Conservation (phyloP, 2,888 invertebrate genomes). For the Coremacera marginata region DNA sequence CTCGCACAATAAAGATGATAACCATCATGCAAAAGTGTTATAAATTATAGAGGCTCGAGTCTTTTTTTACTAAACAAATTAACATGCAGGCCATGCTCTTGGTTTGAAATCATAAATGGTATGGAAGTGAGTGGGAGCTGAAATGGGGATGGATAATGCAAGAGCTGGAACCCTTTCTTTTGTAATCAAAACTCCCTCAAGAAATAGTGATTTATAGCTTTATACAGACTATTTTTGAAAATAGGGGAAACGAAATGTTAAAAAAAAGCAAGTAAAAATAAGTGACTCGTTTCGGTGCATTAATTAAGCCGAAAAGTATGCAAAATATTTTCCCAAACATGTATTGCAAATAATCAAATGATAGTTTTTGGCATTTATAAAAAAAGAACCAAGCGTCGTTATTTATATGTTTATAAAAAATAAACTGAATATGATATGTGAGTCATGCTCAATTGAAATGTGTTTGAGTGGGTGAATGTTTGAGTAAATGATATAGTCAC, state of each 20-base stretch:
- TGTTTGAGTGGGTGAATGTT: neutral
- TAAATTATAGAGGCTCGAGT: neutral
- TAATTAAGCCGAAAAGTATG: neutral
- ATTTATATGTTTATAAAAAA: neutral
- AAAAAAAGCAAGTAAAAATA: too few relatives aligned
- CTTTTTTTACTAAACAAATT: neutral
- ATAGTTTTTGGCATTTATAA: neutral
- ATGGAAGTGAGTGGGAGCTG: too few relatives aligned
- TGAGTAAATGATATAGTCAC: constrained; percentile 8
- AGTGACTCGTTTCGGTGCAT: too few relatives aligned
- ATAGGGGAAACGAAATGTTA: neutral
- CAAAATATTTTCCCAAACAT: neutral
- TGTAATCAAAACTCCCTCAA: neutral
- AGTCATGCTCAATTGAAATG: neutral
- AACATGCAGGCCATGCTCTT: neutral
- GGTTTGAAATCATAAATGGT: too few relatives aligned
- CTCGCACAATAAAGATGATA: neutral
- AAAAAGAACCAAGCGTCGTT: neutral
- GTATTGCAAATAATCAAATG: constrained; percentile 6
- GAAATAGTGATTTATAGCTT: constrained; percentile 3
- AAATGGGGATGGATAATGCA: too few relatives aligned
- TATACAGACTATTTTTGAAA: neutral
- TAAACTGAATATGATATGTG: neutral
- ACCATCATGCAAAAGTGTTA: neutral
- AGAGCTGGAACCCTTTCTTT: neutral